A percentile compares a stretch with the other conserved stretches of the same genome.
Evolutionary conservation across 2,113 vertebrate species (phyloP).

Genomic region (Eulacestoma nigropectus): DNA sequence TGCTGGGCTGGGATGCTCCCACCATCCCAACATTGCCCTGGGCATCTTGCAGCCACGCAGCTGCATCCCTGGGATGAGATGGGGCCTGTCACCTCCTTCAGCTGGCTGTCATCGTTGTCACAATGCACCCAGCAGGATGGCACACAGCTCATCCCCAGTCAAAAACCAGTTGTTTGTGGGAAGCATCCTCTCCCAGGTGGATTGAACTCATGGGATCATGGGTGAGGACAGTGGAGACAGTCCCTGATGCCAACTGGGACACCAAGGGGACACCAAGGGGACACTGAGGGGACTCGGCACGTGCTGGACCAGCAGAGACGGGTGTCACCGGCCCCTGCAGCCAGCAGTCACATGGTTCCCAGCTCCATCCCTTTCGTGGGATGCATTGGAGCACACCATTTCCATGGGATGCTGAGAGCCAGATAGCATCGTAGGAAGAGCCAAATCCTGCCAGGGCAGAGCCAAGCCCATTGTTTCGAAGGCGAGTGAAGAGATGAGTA

Average conservation of each 20-base stretch:
- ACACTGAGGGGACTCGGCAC: fast-evolving
- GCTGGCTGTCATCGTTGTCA: not conserved
- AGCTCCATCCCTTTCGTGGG: not conserved
- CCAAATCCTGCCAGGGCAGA: not conserved
- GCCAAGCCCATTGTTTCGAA: not conserved
- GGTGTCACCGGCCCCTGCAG: fast-evolving
- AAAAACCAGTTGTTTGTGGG: too few species aligned
- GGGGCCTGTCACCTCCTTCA: not conserved
- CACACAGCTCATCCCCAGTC: fast-evolving
- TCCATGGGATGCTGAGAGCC: not conserved
- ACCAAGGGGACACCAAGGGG: not conserved
- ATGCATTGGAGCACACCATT: not conserved
- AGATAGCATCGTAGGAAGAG: fast-evolving
- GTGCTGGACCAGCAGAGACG: fast-evolving
- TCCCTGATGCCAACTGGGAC: not conserved
- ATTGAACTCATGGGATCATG: not conserved
- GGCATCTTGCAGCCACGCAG: not conserved
- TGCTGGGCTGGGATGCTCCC: not conserved
- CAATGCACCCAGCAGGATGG: not conserved
- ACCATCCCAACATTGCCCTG: fast-evolving
- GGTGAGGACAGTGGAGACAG: not conserved
- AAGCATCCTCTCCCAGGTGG: not conserved
- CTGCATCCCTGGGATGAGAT: not conserved
- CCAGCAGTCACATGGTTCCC: not conserved
- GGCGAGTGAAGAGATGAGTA: not conserved